A percentile compares a stretch with the other conserved stretches of the same genome.
These are phyloP conservation scores for Naja naja DNA, from an alignment of 2,113 vertebrate genomes.

Conservation along the genomic window DNA sequence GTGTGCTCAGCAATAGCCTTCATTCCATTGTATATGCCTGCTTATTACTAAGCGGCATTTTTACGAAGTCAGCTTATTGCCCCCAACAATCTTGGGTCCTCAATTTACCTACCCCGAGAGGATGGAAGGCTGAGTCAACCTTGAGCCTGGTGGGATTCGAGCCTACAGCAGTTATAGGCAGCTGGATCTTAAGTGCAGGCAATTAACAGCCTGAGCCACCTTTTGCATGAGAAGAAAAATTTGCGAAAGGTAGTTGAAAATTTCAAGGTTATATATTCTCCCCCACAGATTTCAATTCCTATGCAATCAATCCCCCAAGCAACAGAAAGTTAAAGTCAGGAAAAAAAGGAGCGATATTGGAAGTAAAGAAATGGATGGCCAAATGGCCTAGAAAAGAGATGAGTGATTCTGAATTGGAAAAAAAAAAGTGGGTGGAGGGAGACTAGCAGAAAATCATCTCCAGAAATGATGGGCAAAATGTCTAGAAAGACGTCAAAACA, in stretches of 20 bases:
- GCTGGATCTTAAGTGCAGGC: too few species aligned
- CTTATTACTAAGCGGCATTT: too few species aligned
- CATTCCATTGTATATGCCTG: too few species aligned
- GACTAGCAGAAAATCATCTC: background rate
- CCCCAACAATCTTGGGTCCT: too few species aligned
- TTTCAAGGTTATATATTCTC: background rate
- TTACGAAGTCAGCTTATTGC: too few species aligned
- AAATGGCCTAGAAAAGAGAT: background rate
- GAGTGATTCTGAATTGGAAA: background rate
- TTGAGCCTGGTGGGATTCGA: too few species aligned
- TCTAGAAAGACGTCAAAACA: background rate
- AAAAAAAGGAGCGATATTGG: background rate
- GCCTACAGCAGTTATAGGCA: too few species aligned
- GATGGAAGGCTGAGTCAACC: too few species aligned
- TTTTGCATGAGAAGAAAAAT: background rate
- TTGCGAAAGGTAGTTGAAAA: background rate
- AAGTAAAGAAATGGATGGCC: background rate
- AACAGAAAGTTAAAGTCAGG: background rate
- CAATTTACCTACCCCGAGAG: too few species aligned
- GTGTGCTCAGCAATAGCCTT: too few species aligned
- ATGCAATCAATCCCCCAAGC: background rate
- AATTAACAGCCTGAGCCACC: too few species aligned
- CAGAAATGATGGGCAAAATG: too few species aligned
- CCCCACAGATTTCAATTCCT: background rate
- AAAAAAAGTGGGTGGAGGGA: background rate